Conservation (phyloP, 2,888 invertebrate genomes). For the Trachelus stipa region DNA sequence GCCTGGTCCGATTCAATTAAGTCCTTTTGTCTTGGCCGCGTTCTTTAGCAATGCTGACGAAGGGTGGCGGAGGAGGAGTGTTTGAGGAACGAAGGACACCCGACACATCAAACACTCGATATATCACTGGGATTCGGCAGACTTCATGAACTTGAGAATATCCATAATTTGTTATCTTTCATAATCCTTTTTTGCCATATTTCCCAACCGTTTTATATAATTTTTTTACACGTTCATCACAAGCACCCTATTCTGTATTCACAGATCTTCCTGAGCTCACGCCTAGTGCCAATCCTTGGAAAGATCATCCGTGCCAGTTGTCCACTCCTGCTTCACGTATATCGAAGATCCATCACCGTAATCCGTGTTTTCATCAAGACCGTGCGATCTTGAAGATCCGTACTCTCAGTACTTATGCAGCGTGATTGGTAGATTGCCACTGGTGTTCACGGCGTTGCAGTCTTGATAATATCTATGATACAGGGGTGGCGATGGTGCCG, state of each 20-base stretch:
- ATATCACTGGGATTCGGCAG: no score
- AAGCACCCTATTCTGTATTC: not conserved
- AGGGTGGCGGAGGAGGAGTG: no score
- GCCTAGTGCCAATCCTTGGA: constrained; percentile 58
- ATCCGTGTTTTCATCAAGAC: constrained; percentile 46
- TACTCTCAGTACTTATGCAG: constrained; percentile 66
- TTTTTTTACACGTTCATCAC: no score
- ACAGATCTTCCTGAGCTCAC: constrained; percentile 1
- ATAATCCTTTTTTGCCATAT: no score
- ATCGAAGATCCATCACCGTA: constrained; percentile 55
- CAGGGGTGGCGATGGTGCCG: constrained; percentile 61
- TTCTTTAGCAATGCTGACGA: no score
- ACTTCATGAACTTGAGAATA: no score
- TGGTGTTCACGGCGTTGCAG: constrained; percentile 62
- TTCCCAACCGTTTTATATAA: no score
- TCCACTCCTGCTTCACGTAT: constrained; percentile 64
- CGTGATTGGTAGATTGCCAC: constrained; percentile 64
- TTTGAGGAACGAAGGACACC: no score
- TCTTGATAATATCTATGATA: constrained; percentile 63
- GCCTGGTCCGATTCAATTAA: no score
- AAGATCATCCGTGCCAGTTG: constrained; percentile 48
- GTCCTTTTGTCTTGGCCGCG: no score
- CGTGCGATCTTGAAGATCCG: constrained; percentile 62
- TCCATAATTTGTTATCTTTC: no score
- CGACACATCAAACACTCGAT: no score